These are phyloP conservation scores for Anomalospiza imberbis DNA, from an alignment of 2,797 vertebrate genomes.

Conservation along the genomic window DNA sequence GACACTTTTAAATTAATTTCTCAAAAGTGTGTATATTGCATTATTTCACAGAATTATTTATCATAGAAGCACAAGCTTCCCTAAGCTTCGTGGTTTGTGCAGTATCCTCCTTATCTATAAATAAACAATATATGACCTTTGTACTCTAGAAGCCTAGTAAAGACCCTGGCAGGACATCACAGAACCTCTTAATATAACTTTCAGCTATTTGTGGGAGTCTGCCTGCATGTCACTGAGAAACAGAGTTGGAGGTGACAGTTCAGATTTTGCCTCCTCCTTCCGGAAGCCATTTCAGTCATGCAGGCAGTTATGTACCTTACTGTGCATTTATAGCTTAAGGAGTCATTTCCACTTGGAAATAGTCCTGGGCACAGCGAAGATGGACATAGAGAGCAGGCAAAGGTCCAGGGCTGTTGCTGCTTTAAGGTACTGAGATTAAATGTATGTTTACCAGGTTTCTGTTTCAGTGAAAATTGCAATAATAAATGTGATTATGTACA, in stretches of 20 bases:
- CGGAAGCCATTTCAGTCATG: conserved; percentile 35
- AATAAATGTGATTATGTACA: background rate
- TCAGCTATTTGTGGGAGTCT: conserved; percentile 52
- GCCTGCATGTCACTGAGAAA: conserved; percentile 25
- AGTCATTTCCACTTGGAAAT: background rate
- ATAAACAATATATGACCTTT: conserved; percentile 51
- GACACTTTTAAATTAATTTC: background rate
- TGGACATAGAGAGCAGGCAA: background rate
- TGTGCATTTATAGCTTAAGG: conserved; percentile 46
- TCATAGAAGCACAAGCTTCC: background rate
- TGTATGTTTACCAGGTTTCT: background rate
- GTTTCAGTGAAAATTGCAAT: conserved; percentile 1
- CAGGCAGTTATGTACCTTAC: background rate
- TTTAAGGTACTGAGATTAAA: background rate
- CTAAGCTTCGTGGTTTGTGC: background rate
- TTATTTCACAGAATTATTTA: background rate
- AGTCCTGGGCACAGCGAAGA: background rate
- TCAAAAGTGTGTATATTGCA: background rate
- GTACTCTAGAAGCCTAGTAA: conserved; percentile 15
- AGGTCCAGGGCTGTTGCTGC: background rate
- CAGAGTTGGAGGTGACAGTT: conserved; percentile 54
- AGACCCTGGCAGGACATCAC: conserved; percentile 65
- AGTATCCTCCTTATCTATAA: conserved; percentile 35
- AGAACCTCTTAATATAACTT: conserved; percentile 58
- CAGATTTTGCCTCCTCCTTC: conserved; percentile 57